These are phyloP conservation scores for Physella acuta DNA, from an alignment of 1,140 invertebrate genomes.

Conservation along the genomic window DNA sequence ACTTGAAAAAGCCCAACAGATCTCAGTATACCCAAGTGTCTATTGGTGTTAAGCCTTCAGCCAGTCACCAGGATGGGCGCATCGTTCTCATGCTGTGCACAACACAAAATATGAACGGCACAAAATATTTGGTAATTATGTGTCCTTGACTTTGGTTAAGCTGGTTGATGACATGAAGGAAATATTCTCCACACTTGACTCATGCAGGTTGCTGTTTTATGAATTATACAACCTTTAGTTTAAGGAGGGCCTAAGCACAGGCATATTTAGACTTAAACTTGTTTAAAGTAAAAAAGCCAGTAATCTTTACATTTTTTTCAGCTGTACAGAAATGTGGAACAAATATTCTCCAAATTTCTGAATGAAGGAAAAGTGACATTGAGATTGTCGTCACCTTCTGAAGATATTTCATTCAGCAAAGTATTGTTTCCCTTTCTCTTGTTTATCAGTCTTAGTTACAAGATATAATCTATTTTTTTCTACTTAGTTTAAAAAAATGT, in stretches of 20 bases:
- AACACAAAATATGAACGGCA: slow-evolving; percentile 16
- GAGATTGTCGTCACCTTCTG: neutral
- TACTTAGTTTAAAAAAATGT: no score
- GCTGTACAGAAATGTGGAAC: slow-evolving; percentile 7
- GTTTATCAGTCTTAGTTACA: neutral
- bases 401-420: slow-evolving; percentile 11
- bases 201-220: neutral
- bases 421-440: slow-evolving; percentile 4
- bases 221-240: neutral
- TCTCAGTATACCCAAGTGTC: slow-evolving; percentile 12
- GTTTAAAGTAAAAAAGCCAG: neutral
- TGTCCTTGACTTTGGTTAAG: neutral
- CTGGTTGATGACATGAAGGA: neutral
- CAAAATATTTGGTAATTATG: slow-evolving; percentile 14
- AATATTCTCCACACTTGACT: neutral
- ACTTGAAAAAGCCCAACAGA: slow-evolving; percentile 1
- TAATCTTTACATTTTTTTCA: neutral
- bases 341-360: slow-evolving; percentile 17
- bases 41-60: slow-evolving; percentile 11
- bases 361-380: slow-evolving; percentile 20
- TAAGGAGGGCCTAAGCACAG: neutral
- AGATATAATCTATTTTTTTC: neutral
- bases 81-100: slow-evolving; percentile 14
- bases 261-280: neutral
- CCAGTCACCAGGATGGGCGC: neutral